Base-by-base conservation (phyloP, 2,113 vertebrate species). In the Phasianus colchicus region DNA sequence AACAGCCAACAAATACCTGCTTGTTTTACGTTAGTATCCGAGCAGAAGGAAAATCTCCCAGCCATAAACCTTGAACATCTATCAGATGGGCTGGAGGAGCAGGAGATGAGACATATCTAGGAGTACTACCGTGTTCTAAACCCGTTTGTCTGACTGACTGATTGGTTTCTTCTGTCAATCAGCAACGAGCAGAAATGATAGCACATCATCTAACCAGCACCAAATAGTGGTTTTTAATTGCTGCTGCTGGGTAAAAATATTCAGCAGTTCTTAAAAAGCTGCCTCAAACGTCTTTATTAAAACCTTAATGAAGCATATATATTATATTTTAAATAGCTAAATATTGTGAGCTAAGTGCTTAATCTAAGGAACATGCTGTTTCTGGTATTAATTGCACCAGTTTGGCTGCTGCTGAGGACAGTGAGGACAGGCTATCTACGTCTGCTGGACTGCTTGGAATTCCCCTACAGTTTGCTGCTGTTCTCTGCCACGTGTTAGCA, bases 1-100 rank as follows among this genome's bases (percentile, higher is more conserved):
- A 95, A 95, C 94, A 67, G 61, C 67, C 32, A 92, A 89, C 55
- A 95, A 91, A 80, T 67, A 71, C 55, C 66, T 91, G 60, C 87
- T 80, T 61, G 42, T 57, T 47, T 55, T 80, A 13, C 72, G 63
- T 74, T 52, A 34, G 45, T 14, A 2, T n/a, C 63, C n/a, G 66
- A 90, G 63, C 77, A 63, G 74, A 88, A 42, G 67, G 18, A 70
- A 83, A 76, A 17, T 20, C 74, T 73, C 45, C 16, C 42, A 55
- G 76, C 2, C 7, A 45, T 32, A 32, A 40, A 80, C 63, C 16
- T n/a, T 58, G 27, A 54, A 6, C 40, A 18, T 66, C 38, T 58
- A 43, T 12, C 42, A 52, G 10, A 36, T 74, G 69, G n/a, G 13
- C 55, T 70, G 50, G 43, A 63, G 34, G 63, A 42, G 13, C 50